Evolutionary conservation across 53 echinoderm and acorn worm species (phyloP), one percentile per base, ranked within the genome.

Genomic region (Paracentrotus lividus): DNA sequence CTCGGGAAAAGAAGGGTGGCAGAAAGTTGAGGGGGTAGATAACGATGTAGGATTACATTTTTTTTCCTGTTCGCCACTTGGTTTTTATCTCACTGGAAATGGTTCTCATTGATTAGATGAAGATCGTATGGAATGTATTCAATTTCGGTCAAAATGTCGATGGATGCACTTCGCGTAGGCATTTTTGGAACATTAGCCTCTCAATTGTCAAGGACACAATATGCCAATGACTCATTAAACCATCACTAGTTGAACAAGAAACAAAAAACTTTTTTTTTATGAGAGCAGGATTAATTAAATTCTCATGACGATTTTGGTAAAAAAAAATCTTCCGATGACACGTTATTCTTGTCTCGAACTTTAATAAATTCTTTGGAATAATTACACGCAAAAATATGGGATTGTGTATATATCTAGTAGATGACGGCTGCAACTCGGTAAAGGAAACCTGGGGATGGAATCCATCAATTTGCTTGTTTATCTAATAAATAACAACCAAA

Each of bases 121-220:
- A 21, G 72, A 38, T 4, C 36, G 72, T 20, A 12, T 18, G 40
- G 36, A 72, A 40, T 16, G 36, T 15, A 32, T 40, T 40, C 36
- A 40, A 72, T 72, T 72, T 72, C 72, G 72, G 72, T 72, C 36
- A 38, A 72, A 72, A 36, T 72, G 32, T 72, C 38, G 72, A 36
- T 10, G 64, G 64, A 29, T 29, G 64, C 31, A 64, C 64, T 29
- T 64, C 64, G 64, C 26, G 27, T 27, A 29, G 64, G 31, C 72
- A 72, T 40, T 72, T 18, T 72, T 72, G 72, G 12, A 38, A 72
- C 72, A 40, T 20, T 20, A 72, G 72, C 72, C 36, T 5, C 38
- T 72, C 34, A 34, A 34, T 0, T 16, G 18, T 16, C 36, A 72
- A 72, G 38, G 40, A 40, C 38, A 72, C 18, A 72, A 38, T 18